Evolutionary conservation across 2,113 vertebrate genomes (phyloP), one percentile per base, ranked within the genome.

Genomic region (Microtus oregoni): DNA sequence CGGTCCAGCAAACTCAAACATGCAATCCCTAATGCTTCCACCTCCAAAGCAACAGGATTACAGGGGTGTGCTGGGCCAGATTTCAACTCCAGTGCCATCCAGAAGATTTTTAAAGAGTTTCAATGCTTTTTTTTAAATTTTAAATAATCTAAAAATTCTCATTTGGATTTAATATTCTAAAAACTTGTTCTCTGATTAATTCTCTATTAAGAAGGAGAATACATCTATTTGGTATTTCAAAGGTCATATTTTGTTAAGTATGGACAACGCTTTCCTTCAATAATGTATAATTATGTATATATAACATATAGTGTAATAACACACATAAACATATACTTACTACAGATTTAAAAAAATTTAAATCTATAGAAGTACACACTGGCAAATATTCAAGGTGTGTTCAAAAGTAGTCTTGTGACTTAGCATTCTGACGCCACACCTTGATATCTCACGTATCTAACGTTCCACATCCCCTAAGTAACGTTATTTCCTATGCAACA

Each of bases 221-320:
- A 19, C 26, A 88, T 79, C 41, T 52, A 55, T 55, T 58, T 95
- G 61, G 38, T 32, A 89, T 89, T 76, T 83, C n/a, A 92, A 87
- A 32, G 9, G 79, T 32, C 0, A 26, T 81, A 92, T 55, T 81
- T 79, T 92, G 44, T 55, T 50, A 22, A 88, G 14, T 20, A 83
- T 9, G 15, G 14, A 35, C 20, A 79, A 68, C 10, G 63, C 85
- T 81, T 17, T 61, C 22, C 44, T 93, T 94, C 68, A 67, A 82
- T 89, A 76, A 93, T 35, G 11, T 76, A 75, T 65, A 89, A 38
- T 41, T 82, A 38, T 63, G 61, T 79, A 50, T 8, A 41, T 3
- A 79, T 78, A 22, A 77, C 72, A 12, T 17, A 12, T 35, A 82
- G 63, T 22, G 61, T 73, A 88, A 65, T 22, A 82, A 75, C n/a